Evolutionary conservation across 1,140 invertebrate species (phyloP).

Genomic region (Bombus turneri): DNA sequence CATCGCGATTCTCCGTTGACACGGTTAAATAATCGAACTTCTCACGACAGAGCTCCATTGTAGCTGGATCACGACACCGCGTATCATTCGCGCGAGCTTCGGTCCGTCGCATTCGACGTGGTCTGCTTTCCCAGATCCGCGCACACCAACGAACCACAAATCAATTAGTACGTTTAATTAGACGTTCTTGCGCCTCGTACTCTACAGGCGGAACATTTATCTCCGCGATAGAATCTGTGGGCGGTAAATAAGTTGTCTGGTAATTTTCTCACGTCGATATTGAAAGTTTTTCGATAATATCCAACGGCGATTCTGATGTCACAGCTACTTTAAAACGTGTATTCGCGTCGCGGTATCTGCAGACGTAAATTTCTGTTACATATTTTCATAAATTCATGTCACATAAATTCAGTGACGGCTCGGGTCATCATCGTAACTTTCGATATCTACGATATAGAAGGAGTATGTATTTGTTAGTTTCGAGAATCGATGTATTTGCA

Average conservation of each 20-base stretch:
- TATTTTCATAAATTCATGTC: no score
- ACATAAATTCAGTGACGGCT: no score
- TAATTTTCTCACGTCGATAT: not conserved
- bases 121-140: not conserved
- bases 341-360: not conserved
- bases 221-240: not conserved
- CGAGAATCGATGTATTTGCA: no score
- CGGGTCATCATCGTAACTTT: no score
- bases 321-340: not conserved
- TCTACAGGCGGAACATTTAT: not conserved
- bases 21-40: not conserved
- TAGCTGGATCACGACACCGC: not conserved
- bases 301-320: not conserved
- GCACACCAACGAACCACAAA: not conserved
- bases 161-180: slow-evolving; percentile 25
- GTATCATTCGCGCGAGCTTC: not conserved
- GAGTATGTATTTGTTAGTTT: no score
- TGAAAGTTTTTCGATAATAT: not conserved
- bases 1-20: not conserved
- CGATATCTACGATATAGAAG: no score
- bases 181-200: not conserved
- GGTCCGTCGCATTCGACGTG: not conserved
- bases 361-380: not conserved
- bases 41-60: not conserved
- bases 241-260: not conserved